Evolutionary conservation across 2,113 vertebrate genomes (phyloP), one percentile per base, ranked within the genome.

Genomic region (Mobula hypostoma): DNA sequence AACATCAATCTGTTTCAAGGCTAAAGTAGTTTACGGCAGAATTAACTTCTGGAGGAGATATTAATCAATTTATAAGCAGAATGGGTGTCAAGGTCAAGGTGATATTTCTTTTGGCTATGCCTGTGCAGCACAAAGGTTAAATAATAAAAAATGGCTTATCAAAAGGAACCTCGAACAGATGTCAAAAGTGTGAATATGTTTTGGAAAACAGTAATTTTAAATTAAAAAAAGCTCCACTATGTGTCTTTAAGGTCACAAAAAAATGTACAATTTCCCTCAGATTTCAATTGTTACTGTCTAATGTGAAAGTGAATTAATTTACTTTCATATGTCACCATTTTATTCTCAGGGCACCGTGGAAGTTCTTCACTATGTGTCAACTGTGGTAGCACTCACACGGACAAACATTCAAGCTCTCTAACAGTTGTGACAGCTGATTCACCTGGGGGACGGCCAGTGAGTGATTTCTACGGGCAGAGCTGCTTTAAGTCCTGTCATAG

Each of bases 1-100:
- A 93, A 48, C 91, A 24, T 74, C 70, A 93, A 76, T 68, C 40
- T 76, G 70, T 74, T 93, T 93, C 91, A 93, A 93, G 91, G 36
- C 40, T 74, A 74, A 29, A 56, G 36, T 14, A 74, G 19, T 76
- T 93, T 93, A 93, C 21, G 48, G 91, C 21, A 93, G 68, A 21
- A 74, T 76, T 74, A 27, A 9, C 24, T 76, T 93, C 24, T 11
- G 70, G 32, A 74, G 1, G 8, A 93, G 91, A 56, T 21, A 74
- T 72, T 76, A 74, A 40, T 93, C 36, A 74, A 56, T 24, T 29
- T 48, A 72, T 93, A n/a, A 27, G 66, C 14, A 93, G 5, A 15
- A 21, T 74, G 91, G 70, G 40, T 74, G 40, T 12, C 70, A 93
- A 74, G 91, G 68, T 8, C 68, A 93, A 48, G 24, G 68, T 74